Base-by-base conservation (phyloP, 2,888 invertebrate species). In the Chrysolina haemoptera region DNA sequence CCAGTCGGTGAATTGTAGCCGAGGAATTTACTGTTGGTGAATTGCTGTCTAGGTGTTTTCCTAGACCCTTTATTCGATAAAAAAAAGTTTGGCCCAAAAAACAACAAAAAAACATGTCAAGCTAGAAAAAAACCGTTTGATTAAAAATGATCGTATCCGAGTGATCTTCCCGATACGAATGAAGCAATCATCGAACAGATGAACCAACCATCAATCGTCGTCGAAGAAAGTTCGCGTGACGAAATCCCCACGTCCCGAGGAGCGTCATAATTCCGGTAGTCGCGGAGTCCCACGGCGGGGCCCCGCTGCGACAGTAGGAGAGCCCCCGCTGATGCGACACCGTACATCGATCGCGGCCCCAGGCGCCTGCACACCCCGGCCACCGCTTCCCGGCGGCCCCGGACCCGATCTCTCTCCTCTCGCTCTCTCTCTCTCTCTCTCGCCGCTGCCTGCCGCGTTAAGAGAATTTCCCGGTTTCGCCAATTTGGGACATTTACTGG, bases 241-340 rank as follows among this genome's bases (percentile, higher is more conserved):
- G 53, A 53, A 53, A 53, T 5, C 11, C 18, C 20, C 53, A 20
- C 53, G 20, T 53, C 59, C 59, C 27, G 59, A 6, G 27, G 59
- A 59, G 22, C 27, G 35, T 9, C n/a, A 9, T 53, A 70, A 75
- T 69, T 73, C 79, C 80, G 50, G 74, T 74, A 74, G 80, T 78
- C 78, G 67, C 41, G 80, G 81, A 81, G 81, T 79, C 84, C 84
- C 77, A 83, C 79, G 80, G 85, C 80, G 85, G 81, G 77, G 81
- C 80, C 86, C 85, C 82, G 85, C 86, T 86, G 86, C 85, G 85
- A 85, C 86, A 84, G 86, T 85, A 85, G 85, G 85, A 84, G 84
- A 84, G 84, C 85, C 85, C 86, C 85, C 84, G 85, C 86, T 84
- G 86, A 80, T 84, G 85, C 84, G 84, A 85, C 84, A 85, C 79